Evolutionary conservation across 2,797 vertebrate species (phyloP), one percentile per base, ranked within the genome.

Genomic region (Megalops cyprinoides): DNA sequence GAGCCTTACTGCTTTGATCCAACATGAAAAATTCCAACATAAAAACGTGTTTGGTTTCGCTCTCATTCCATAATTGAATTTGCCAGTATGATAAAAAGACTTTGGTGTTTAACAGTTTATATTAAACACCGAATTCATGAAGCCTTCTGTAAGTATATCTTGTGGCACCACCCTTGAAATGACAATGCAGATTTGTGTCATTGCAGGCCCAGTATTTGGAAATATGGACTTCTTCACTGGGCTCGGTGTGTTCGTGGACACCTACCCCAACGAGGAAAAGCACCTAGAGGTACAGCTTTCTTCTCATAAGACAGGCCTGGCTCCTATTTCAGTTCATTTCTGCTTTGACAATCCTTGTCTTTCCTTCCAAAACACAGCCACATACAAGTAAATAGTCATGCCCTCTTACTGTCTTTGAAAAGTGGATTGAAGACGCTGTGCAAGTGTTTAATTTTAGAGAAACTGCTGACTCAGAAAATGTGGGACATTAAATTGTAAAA

Each of bases 201-300:
- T 90, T 83, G 65, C 89, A 99, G 98, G 98, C 78, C 95, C 97
- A n/a, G 97, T 98, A 28, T 99, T 99, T 90, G 97, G 98, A 82
- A 99, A 97, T 89, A 95, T 93, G 92, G 97, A 99, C 91, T 96
- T 96, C 87, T 99, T 99, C 91, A 93, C 97, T 48, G 98, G 98
- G 58, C 89, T 99, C 90, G 97, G 97, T 3, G 94, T 99, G 82
- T 99, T 99, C 58, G 94, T 99, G 92, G 98, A 99, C 92, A 99
- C 98, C 0, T 99, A 99, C 81, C 97, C 97, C 6, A 99, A 99
- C 9, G 98, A 99, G 92, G 98, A 99, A 92, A 99, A 99, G 85
- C 94, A 97, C 49, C 90, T 98, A 67, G 98, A 98, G 96, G 98
- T 99, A 94, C 86, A 94, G 82, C 8, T 14, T 42, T 39, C 39